Evolutionary conservation across 1,140 invertebrate species (phyloP), one percentile per base, ranked within the genome.

Genomic region (Zaprionus tsacasi): DNA sequence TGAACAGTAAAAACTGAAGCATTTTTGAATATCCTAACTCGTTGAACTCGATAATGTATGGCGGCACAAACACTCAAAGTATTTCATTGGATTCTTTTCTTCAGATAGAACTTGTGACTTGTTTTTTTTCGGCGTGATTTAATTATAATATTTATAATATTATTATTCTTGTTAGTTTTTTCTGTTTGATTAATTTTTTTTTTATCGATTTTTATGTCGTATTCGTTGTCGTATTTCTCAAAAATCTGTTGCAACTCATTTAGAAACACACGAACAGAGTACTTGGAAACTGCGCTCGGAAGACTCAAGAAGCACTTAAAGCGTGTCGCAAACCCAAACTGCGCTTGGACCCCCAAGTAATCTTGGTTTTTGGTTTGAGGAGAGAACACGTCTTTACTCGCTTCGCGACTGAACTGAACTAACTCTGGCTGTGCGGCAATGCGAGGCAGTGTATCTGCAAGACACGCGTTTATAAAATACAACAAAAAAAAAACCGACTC

Each of bases 381-480:
- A 89, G 81, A 70, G 82, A 91, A 91, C 91, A 92, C 91, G 91
- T 92, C 91, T 89, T 89, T 90, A 91, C 89, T 92, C 80, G 91
- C 91, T 92, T 89, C 91, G 86, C 79, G 79, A 82, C 85, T 92
- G 79, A 87, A 91, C 79, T 86, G 83, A 85, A 81, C 70, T 89
- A 60, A 74, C 59, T 21, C 64, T 40, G 30, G 57, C 58, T 74
- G 71, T 72, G 68, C 73, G 60, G 73, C 68, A 71, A 54, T 75
- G 74, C 55, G 59, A 72, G 79, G 67, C 68, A 56, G 55, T 58
- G 70, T 78, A 76, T 79, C 74, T 61, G 68, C 38, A 72, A 76
- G 65, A 67, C 63, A 72, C 73, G 69, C 69, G 73, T 71, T 79
- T 68, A 71, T 40, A 76, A 58, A 72, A 67, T 57, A 65, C 70